Evolutionary conservation across 2,888 invertebrate genomes (phyloP), one percentile per base, ranked within the genome.

Genomic region (Yponomeuta cagnagella): DNA sequence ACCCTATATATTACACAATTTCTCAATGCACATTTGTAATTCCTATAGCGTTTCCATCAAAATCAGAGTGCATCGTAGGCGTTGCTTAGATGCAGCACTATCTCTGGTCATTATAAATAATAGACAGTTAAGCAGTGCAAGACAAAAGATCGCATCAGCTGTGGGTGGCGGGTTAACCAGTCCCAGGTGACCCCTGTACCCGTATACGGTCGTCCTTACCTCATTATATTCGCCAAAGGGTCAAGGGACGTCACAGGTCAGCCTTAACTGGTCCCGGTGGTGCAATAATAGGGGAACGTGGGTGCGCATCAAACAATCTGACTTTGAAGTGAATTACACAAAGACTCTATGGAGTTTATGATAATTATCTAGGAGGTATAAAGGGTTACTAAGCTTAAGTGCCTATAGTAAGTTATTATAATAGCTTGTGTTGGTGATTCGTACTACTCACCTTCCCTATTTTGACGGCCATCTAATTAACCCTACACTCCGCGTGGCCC

Each of bases 41-140:
- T 52, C 52, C 12, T 52, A 12, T 52, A 10, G 3, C 52, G 52
- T 67, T 37, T 52, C 30, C 68, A 30, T 23, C 23, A 52, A 52
- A 52, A 52, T 52, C 52, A 8, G 30, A 66, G 66, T n/a, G 63
- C 30, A 23, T 30, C 37, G 66, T 66, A 15, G 66, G 66, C 66
- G 66, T 33, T 52, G 31, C 30, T 64, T 30, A 64, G 64, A 64
- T 33, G 63, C 52, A 63, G 69, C 64, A 70, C 64, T 48, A 37
- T 63, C 70, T 70, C 80, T 75, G 83, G 82, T 85, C 85, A 87
- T 89, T 88, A 87, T 87, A 88, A 89, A 85, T 89, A 88, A 89
- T 88, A 84, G 83, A 76, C 77, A 85, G 88, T 88, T 87, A 87
- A 87, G 83, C 80, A 77, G 73, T 75, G 76, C 77, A 78, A 88